Conservation (phyloP, 1,140 invertebrate genomes). For the Ectropis grisescens region DNA sequence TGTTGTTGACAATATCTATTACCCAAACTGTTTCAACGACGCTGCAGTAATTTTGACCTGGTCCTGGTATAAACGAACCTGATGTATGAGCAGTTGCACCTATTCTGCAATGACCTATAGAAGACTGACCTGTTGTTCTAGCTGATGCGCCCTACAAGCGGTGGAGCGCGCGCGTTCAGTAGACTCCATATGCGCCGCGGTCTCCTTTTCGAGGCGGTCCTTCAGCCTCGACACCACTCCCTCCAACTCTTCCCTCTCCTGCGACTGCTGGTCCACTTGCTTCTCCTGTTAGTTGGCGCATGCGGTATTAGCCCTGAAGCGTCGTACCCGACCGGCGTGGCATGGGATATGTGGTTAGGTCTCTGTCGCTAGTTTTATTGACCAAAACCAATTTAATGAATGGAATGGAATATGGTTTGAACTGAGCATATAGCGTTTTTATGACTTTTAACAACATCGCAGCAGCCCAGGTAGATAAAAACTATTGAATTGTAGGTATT, state of each 20-base stretch:
- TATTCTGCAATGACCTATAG: too few relatives aligned
- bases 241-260: constrained; percentile 95
- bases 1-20: too few relatives aligned
- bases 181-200: constrained; percentile 87
- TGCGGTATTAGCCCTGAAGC: too few relatives aligned
- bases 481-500: too few relatives aligned
- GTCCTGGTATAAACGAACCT: too few relatives aligned
- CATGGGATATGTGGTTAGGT: neutral
- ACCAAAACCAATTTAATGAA: neutral
- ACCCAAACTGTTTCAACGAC: too few relatives aligned
- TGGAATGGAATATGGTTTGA: neutral
- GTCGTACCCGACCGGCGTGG: neutral
- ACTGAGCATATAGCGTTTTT: neutral
- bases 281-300: constrained; percentile 75
- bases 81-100: too few relatives aligned
- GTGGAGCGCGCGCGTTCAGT: constrained; percentile 83
- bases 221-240: constrained; percentile 86
- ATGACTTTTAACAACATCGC: neutral
- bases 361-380: neutral
- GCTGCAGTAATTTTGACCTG: too few relatives aligned
- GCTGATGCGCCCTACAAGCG: constrained; percentile 80
- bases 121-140: constrained; percentile 75
- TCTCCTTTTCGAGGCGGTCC: constrained; percentile 91
- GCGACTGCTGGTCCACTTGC: constrained; percentile 88
- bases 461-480: too few relatives aligned